Evolutionary conservation across 2,113 vertebrate species (phyloP), one percentile per base, ranked within the genome.

Genomic region (Salvator merianae): DNA sequence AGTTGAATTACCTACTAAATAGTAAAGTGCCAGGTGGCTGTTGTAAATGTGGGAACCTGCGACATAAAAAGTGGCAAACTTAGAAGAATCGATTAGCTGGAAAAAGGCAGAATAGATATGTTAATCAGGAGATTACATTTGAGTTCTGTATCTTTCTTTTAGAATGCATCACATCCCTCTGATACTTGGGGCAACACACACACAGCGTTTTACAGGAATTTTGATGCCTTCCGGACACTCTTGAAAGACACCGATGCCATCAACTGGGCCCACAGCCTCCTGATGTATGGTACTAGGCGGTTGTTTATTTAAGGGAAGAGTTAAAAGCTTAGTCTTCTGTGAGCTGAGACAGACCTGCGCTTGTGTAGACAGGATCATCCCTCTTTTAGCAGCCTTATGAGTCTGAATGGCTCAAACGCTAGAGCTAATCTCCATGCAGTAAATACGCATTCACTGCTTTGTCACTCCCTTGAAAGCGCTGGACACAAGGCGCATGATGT

Each of bases 221-320:
- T 36, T 32, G 72, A 30, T 24, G 65, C 22, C 3, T 77, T 70
- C 24, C 24, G 50, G 22, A 32, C 30, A 12, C 73, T 86, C 13
- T 1, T 86, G 53, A 22, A 22, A 7, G 38, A 59, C 28, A 43
- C 53, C 47, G 68, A 79, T 71, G 85, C 50, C 30, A 40, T 86
- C 30, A 86, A 77, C 65, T 82, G 84, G 84, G 14, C 4, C 50
- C 79, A 82, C n/a, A 20, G 20, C 47, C 50, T 81, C 30, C 16
- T 6, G 12, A 43, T 82, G 9, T n/a, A 10, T 16, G 79, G 79
- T 82, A 82, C 70, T 14, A 1, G 20, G 1, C 2, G 53, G 14
- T 34, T 74, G 43, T 32, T n/a, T 69, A 59, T 59, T 66, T 50
- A 59, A 50, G 24, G 62, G 28, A n/a, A n/a, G n/a, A n/a, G n/a